Conservation (phyloP, 2,113 vertebrate genomes). For the Hippocampus barbouri region DNA sequence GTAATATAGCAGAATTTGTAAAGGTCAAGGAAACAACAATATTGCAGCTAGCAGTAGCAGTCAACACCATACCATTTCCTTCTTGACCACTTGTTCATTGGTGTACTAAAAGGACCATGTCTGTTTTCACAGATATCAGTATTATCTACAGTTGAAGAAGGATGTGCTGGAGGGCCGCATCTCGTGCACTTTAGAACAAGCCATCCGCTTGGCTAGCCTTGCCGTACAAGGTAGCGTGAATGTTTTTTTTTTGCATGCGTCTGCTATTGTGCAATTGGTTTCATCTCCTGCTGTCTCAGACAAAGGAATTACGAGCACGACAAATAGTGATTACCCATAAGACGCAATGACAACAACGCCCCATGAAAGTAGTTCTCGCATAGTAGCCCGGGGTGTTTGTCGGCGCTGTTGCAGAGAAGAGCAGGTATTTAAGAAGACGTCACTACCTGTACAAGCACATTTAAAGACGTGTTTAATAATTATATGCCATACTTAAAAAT, state of each 20-base stretch:
- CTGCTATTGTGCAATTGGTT: conserved; percentile 2
- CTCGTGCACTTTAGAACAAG: conserved; percentile 90
- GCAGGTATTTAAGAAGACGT: not conserved
- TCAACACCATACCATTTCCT: not conserved
- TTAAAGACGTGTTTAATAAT: too few relatives aligned
- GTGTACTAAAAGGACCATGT: not conserved
- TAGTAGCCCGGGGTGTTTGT: not conserved
- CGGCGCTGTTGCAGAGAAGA: not conserved
- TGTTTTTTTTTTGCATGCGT: not conserved
- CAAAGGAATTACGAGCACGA: not conserved
- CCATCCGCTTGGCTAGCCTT: conserved; percentile 88
- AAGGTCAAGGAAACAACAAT: not conserved
- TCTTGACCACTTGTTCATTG: not conserved
- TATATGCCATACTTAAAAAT: too few relatives aligned
- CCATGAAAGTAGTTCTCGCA: too few relatives aligned
- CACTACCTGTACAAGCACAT: not conserved
- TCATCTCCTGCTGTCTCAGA: not conserved
- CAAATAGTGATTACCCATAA: not conserved
- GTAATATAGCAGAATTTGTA: too few relatives aligned
- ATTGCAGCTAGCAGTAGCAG: not conserved
- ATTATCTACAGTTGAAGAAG: conserved; percentile 97
- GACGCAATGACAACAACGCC: not conserved
- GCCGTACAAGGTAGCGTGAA: conserved; percentile 88
- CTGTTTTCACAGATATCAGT: conserved; percentile 85
- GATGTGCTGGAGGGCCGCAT: conserved; percentile 93